Evolutionary conservation across 1,140 invertebrate species (phyloP), one percentile per base, ranked within the genome.

Genomic region (Calosoma granatense): DNA sequence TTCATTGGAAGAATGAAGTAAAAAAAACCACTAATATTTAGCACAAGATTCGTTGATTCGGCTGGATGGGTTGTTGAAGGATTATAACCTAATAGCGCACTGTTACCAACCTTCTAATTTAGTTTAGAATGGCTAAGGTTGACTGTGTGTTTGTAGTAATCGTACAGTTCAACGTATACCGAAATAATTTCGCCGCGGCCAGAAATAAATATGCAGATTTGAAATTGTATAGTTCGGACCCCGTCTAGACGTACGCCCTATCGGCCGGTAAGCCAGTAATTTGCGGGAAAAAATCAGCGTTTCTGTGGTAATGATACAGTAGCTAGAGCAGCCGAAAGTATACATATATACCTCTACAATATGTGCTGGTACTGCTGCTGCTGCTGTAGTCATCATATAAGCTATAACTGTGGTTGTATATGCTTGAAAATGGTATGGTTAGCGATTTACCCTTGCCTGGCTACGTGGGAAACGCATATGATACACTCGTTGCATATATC

Each of bases 171-270:
- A n/a, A n/a, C n/a, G n/a, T n/a, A n/a, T n/a, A n/a, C n/a, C n/a
- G n/a, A n/a, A n/a, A n/a, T n/a, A n/a, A n/a, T n/a, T n/a, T n/a
- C n/a, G n/a, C n/a, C n/a, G n/a, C n/a, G n/a, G n/a, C 26, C 6
- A 36, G 41, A 47, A 11, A 11, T 47, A 47, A 47, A 47, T 47
- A 47, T 47, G 41, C 41, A 47, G 41, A 47, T 47, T 11, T 47
- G 41, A 47, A 47, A 47, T 47, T 47, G 41, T 47, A 47, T 47
- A 17, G 41, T 47, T 36, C n/a, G 26, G 6, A 9, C 6, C 6
- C 15, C 17, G 41, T 47, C 41, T 47, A 47, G 41, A 47, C 41
- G 15, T 9, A 6, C 41, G 15, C 15, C 41, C 41, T 17, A 47
- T 12, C 41, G 9, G 41, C 15, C 41, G 41, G 15, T 47, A 47